Evolutionary conservation across 2,113 vertebrate species (phyloP), one percentile per base, ranked within the genome.

Genomic region (Andinoacara biseriatus): DNA sequence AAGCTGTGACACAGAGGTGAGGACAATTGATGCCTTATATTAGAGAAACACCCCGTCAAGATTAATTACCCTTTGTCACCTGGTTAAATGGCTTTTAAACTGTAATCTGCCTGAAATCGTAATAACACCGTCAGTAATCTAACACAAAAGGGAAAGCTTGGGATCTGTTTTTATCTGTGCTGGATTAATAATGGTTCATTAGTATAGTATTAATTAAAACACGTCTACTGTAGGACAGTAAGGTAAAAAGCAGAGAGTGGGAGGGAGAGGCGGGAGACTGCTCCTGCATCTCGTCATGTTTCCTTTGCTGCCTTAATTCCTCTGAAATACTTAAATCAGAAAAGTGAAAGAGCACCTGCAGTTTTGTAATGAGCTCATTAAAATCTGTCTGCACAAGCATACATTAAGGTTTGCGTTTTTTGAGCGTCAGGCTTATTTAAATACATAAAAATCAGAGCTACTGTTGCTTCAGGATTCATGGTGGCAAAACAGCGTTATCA

Each of bases 51-150:
- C 81, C 76, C 77, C 29, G 18, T 85, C 76, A 58, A 49, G 83
- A 93, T 87, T 89, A 93, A 93, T 93, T 92, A 89, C 58, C 81
- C 84, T 72, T 90, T 83, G 31, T 89, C 22, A 57, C 57, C 84
- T 84, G 74, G 56, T 89, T 92, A 89, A 90, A 89, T 10, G 46
- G 84, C 91, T 86, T 89, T 90, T 63, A 90, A 86, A 80, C 81
- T 78, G 59, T 91, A 91, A 94, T 93, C 91, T 91, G 87, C 88
- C 88, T 91, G 86, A 92, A 92, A 91, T 92, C 74, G 31, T 85
- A 89, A 90, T 86, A 90, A 90, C 59, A 81, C 82, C 88, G 77
- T 89, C 67, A n/a, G 82, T 84, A 86, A 92, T 93, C 89, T 56
- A 87, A 90, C 76, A 93, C 87, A 90, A 92, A 89, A 74, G 82